Evolutionary conservation across 2,888 invertebrate species (phyloP).

Genomic region (Macaria notata): DNA sequence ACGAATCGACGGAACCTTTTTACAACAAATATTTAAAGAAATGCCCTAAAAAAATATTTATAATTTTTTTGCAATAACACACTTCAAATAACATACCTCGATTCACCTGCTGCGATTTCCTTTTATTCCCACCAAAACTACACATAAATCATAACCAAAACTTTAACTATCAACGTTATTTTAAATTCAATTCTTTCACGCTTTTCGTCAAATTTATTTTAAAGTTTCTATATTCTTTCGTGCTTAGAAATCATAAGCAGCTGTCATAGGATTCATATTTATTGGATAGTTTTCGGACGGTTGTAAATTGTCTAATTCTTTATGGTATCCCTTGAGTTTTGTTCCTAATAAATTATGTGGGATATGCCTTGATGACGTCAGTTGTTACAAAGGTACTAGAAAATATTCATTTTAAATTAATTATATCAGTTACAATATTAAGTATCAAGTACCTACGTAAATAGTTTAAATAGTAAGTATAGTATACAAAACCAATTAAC

Average conservation of each 20-base stretch:
- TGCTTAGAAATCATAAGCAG: slow-evolving; percentile 27
- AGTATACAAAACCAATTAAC: no score
- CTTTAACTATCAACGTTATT: slow-evolving; percentile 7
- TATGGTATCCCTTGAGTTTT: slow-evolving; percentile 18
- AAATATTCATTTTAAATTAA: no score
- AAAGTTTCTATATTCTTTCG: slow-evolving; percentile 22
- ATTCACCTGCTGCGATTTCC: slow-evolving; percentile 9
- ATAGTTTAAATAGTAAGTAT: no score
- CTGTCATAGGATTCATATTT: slow-evolving; percentile 24
- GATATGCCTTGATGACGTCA: slow-evolving; percentile 1
- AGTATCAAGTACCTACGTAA: no score
- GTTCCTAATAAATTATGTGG: slow-evolving; percentile 10
- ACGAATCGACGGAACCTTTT: no score
- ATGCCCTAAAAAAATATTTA: no score
- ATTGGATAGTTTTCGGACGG: slow-evolving; percentile 20
- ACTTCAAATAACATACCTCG: no score
- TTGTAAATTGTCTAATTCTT: slow-evolving; percentile 20
- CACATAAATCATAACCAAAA: slow-evolving; percentile 4
- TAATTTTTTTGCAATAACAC: no score
- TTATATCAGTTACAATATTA: no score
- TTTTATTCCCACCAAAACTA: background rate
- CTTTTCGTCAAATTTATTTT: slow-evolving; percentile 14
- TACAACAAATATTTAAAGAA: no score
- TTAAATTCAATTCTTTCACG: slow-evolving; percentile 20
- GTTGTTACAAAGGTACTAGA: no score